Evolutionary conservation across 2,113 vertebrate genomes (phyloP).

Genomic region (Sander vitreus): DNA sequence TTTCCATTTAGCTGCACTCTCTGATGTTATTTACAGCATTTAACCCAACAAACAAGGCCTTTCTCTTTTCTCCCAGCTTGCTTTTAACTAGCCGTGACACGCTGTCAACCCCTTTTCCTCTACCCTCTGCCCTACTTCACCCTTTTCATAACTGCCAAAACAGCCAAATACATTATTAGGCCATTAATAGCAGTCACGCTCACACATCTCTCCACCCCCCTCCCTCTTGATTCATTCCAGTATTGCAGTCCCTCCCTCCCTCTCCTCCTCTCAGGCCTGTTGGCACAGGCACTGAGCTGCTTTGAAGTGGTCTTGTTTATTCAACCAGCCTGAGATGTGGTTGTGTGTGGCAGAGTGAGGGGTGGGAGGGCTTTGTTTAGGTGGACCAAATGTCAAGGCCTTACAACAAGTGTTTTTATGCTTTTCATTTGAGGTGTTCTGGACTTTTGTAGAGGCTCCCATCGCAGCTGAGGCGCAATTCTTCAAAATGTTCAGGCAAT

Average conservation of each 20-base stretch:
- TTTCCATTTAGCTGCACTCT: conserved; percentile 86
- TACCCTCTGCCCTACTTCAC: conserved; percentile 48
- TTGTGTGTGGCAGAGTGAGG: conserved; percentile 37
- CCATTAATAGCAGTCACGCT: conserved; percentile 68
- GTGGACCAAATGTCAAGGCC: conserved; percentile 49
- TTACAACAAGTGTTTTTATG: conserved; percentile 41
- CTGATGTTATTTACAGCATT: conserved; percentile 88
- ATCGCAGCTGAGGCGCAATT: not conserved
- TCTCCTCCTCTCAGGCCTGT: conserved; percentile 52
- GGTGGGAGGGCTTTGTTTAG: conserved; percentile 31
- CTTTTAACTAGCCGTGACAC: conserved; percentile 80
- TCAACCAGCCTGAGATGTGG: conserved; percentile 49
- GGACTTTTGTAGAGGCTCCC: not conserved
- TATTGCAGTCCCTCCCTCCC: conserved; percentile 42
- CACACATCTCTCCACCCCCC: conserved; percentile 45
- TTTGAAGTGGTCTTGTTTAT: conserved; percentile 75
- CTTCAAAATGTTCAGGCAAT: not conserved
- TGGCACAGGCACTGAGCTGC: conserved; percentile 62
- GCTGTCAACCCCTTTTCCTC: conserved; percentile 64
- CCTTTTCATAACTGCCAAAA: conserved; percentile 73
- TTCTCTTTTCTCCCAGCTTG: conserved; percentile 66
- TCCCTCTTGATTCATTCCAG: conserved; percentile 57
- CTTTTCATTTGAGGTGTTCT: conserved; percentile 41
- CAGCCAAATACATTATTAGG: conserved; percentile 77
- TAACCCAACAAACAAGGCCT: conserved; percentile 79